Evolutionary conservation across 2,888 invertebrate genomes (phyloP), one percentile per base, ranked within the genome.

Genomic region (Mesodorylaimus sp.): DNA sequence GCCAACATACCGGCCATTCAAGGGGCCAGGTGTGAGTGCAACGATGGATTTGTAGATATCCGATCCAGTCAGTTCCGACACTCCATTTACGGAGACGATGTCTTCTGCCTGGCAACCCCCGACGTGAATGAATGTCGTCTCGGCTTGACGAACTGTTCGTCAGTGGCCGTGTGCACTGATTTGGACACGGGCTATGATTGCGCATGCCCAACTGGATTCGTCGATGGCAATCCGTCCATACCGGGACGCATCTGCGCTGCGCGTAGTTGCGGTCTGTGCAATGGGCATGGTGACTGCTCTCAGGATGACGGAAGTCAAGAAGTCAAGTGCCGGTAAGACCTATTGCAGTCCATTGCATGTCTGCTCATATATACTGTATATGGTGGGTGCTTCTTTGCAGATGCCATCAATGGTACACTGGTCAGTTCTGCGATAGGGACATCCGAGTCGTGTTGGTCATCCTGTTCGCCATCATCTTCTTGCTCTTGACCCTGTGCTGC

Each of bases 11-110:
- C 81, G 72, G 85, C 85, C 60, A 43, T 43, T 26, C 44, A 43
- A 43, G 83, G 82, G 64, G 87, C 83, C 70, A 79, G 81, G 64
- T 89, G 87, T 74, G 81, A 83, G 66, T 89, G 89, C 72, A 79
- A 82, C 71, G 76, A 77, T 68, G 88, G 89, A 69, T 88, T 83
- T 75, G 77, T 79, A 63, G 88, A 65, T 52, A 64, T 64, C 41
- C 51, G 59, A 44, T 27, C 44, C 10, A 43, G 44, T 26, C 27
- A 25, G 3, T 26, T 26, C 13, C 24, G 44, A 26, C 13, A 26
- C 26, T 10, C 13, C 5, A 25, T 43, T 7, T 43, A 26, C 27
- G 44, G 44, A 7, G 44, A 43, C 13, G 27, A 43, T 27, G 44
- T 43, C 7, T 21, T 50, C 19, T 37, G 45, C 27, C n/a, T 45